A percentile compares a stretch with the other conserved stretches of the same genome.
These are phyloP conservation scores for Standfussiana lucernea DNA, from an alignment of 2,888 invertebrate species.

Conservation along the genomic window DNA sequence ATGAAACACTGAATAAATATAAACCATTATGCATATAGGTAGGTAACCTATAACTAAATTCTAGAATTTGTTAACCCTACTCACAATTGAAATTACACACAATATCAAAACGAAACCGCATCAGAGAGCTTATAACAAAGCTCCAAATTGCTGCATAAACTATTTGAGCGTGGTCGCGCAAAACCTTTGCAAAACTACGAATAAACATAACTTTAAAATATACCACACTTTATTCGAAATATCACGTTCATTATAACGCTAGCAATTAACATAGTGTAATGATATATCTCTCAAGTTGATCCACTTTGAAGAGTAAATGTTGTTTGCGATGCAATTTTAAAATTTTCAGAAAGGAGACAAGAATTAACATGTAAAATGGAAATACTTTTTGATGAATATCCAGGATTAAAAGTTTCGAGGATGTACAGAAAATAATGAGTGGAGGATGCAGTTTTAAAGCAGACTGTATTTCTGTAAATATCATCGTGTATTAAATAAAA, in stretches of 20 bases:
- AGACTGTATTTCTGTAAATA: not conserved
- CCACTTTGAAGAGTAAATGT: constrained; percentile 44
- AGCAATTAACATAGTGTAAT: constrained; percentile 51
- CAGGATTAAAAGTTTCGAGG: constrained; percentile 12
- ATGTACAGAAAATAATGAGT: constrained; percentile 24
- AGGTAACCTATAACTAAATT: not conserved
- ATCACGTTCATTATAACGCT: constrained; percentile 45
- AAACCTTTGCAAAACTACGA: constrained; percentile 27
- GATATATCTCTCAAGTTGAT: constrained; percentile 57
- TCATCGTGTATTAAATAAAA: not conserved
- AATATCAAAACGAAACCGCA: constrained; percentile 51
- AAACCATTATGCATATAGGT: not conserved
- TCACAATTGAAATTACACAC: constrained; percentile 41
- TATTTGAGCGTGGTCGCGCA: constrained; percentile 39
- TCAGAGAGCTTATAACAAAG: constrained; percentile 60
- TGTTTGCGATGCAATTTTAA: constrained; percentile 48
- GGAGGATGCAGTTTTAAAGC: constrained; percentile 7
- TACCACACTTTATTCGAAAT: constrained; percentile 26
- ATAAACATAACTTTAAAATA: constrained; percentile 5
- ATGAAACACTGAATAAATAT: not conserved
- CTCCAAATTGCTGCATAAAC: constrained; percentile 57
- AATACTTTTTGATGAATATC: constrained; percentile 32
- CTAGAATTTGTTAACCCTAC: not conserved
- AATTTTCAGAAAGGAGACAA: constrained; percentile 18
- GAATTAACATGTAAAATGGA: constrained; percentile 46